A percentile compares a stretch with the other conserved stretches of the same genome.
phyloP scores from a whole-genome alignment of 1,140 invertebrate genomes.

The Stegodyphus mimosarum region DNA sequence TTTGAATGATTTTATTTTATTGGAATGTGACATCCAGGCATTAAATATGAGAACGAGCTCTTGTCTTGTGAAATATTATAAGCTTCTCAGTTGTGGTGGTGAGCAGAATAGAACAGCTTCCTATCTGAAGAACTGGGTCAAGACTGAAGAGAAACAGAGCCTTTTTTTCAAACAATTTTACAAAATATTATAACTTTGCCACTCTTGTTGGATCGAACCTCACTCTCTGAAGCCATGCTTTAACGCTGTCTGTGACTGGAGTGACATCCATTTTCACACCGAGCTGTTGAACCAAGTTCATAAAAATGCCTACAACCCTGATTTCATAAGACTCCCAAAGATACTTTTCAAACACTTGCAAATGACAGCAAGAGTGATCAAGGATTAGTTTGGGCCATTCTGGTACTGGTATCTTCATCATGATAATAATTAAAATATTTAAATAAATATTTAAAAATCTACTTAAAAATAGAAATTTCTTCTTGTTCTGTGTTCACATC shows the following conservation, averaged over 20 bases:
- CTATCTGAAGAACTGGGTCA: not conserved
- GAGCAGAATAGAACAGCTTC: not conserved
- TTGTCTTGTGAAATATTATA: not conserved
- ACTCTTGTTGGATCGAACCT: not conserved
- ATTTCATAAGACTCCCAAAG: not conserved
- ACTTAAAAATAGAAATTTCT: not conserved
- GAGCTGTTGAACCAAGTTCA: not conserved
- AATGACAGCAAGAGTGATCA: not conserved
- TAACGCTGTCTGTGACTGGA: not conserved
- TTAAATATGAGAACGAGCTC: not conserved
- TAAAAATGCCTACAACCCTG: not conserved
- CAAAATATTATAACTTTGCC: not conserved
- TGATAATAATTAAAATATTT: too few species aligned
- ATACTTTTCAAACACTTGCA: not conserved
- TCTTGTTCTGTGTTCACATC: not conserved
- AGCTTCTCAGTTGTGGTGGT: not conserved
- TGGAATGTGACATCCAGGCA: not conserved
- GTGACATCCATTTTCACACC: not conserved
- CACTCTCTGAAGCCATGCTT: not conserved
- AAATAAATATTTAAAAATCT: not conserved
- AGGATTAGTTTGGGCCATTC: too few species aligned
- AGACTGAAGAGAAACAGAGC: not conserved
- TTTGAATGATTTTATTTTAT: not conserved
- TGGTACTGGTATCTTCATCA: not conserved
- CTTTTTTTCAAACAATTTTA: not conserved